Percentiles rank a stretch among this genome's conserved stretches.
phyloP scores from a whole-genome alignment of 2,113 vertebrate genomes.

The Collichthys lucidus region DNA sequence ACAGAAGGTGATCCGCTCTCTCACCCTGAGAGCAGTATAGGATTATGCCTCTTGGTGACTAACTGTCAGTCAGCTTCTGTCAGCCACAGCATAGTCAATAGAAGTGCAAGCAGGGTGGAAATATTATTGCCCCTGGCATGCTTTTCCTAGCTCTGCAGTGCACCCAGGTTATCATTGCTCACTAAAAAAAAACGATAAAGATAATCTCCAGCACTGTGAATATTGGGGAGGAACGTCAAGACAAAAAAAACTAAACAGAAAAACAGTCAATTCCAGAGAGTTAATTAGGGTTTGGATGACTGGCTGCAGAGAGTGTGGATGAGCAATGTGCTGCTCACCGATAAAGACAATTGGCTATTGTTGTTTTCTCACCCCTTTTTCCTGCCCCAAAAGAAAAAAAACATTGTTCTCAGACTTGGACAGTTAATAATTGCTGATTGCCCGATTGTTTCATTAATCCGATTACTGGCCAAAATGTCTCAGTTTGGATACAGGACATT shows the following conservation, averaged over 20 bases:
- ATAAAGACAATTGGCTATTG: conserved; percentile 77
- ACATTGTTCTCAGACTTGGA: conserved; percentile 22
- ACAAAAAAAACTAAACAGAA: conserved; percentile 20
- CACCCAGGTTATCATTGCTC: conserved; percentile 59
- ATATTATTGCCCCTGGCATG: conserved; percentile 52
- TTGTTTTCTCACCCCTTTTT: conserved; percentile 53
- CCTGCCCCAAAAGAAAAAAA: conserved; percentile 1
- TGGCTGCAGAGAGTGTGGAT: conserved; percentile 70
- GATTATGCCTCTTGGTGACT: conserved; percentile 30
- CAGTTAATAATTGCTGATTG: conserved; percentile 64
- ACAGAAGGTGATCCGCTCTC: conserved; percentile 23
- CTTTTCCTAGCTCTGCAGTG: conserved; percentile 50
- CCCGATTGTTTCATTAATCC: conserved; percentile 72
- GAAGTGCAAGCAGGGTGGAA: conserved; percentile 52
- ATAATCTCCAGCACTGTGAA: conserved; percentile 68
- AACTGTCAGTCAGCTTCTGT: conserved; percentile 37
- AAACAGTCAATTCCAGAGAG: conserved; percentile 74
- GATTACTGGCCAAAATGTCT: conserved; percentile 60
- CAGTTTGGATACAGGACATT: conserved; percentile 56
- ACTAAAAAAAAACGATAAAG: conserved; percentile 40
- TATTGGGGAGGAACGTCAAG: conserved; percentile 44
- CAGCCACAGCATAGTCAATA: conserved; percentile 45
- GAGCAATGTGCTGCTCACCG: conserved; percentile 76
- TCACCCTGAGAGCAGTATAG: conserved; percentile 19
- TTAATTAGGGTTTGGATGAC: conserved; percentile 76